Base-by-base conservation (phyloP, 2,888 invertebrate genomes). In the Busseola fusca region DNA sequence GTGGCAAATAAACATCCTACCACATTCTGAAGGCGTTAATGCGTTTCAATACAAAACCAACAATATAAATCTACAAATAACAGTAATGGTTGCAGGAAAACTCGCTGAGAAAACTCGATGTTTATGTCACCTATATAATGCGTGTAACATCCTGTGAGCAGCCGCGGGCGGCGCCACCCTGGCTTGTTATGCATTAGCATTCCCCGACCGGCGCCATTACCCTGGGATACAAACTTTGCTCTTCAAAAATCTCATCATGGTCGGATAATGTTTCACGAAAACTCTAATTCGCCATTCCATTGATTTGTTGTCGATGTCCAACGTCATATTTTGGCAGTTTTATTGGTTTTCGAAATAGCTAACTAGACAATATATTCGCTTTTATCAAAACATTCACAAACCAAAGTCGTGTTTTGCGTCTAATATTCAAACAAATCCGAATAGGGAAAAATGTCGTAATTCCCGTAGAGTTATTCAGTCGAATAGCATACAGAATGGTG, bases 401-500 rank as follows among this genome's bases (percentile, higher is more conserved):
- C 62, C 37, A 57, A 25, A 40, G 40, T 66, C 25, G 48, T 60
- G 42, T 66, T 45, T 74, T 64, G 52, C 30, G 50, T 30, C 50
- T 37, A 30, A 64, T 73, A 72, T 57, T 56, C 48, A 71, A 67
- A 65, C 58, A 80, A 81, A 62, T 52, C 34, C 48, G 60, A 76
- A 72, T 30, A 69, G 64, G 69, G 60, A 77, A 76, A 78, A 84
- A 72, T 74, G 59, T 62, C 63, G 40, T 71, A 62, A 72, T 68
- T 68, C 54, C 42, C 45, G 57, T 65, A 25, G 50, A 64, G 71
- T 73, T 81, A 84, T 80, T 80, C 72, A 75, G 80, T 75, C 60
- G 81, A 79, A 79, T 80, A 76, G 76, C 73, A 67, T 62, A 59
- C 60, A 82, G 79, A 80, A 82, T 79, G 66, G 45, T 76, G 69